Base-by-base conservation (phyloP, 2,797 vertebrate species). In the Crax fasciolata region DNA sequence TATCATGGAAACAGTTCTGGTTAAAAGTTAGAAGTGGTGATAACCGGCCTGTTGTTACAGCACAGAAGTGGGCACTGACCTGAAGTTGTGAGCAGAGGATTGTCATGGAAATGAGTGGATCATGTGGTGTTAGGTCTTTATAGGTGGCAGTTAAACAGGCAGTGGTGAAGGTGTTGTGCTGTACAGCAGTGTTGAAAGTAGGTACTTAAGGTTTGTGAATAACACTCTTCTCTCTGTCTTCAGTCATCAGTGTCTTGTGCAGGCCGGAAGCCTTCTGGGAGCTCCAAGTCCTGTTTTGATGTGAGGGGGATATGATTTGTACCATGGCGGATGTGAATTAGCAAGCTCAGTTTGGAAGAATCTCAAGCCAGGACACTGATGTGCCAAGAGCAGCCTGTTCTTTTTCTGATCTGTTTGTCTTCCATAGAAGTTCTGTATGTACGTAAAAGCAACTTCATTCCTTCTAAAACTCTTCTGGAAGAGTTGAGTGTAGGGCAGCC, bases 41-140 rank as follows among this genome's bases (percentile, higher is more conserved):
- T 57, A 3, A 3, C 1, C 30, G 9, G n/a, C 35, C 20, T 59
- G 10, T 48, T 51, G 7, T 38, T 70, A 16, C 0, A 1, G 51
- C 3, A 1, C 2, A 41, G 63, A 76, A 62, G 41, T 38, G 0
- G 61, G 19, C 8, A 9, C 4, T 41, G 30, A 30, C 6, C 6
- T n/a, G 48, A 54, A 44, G 23, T 38, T 55, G 23, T 58, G n/a
- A 82, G n/a, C 20, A 27, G 46, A 8, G 19, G 6, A 18, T 43
- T 76, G 38, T 51, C 2, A 0, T n/a, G 52, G 1, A 32, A 24
- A 32, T 19, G 11, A 1, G 68, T 62, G 57, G 71, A 10, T 81
- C 20, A 58, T 27, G 23, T 7, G 25, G 3, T 51, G 9, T 54
- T 87, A 43, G 27, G 68, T 75, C 32, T 81, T 18, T 67, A 4